A percentile compares a stretch with the other conserved stretches of the same genome.
phyloP scores from a whole-genome alignment of 92 coral and sea anemone genomes.

The Parazoanthus atlanticus region DNA sequence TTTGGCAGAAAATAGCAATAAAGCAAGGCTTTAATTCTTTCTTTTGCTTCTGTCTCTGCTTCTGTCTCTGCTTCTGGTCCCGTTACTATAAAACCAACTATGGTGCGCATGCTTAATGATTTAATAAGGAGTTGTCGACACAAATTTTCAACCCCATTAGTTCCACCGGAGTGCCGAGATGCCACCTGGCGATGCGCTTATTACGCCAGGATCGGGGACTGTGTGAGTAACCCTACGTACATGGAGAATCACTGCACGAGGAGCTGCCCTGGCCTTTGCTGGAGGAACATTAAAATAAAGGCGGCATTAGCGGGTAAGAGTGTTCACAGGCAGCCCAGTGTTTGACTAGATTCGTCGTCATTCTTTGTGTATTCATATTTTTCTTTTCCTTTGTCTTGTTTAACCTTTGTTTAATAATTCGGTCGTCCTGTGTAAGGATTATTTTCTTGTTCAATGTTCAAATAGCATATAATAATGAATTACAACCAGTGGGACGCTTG shows the following conservation, averaged over 20 bases:
- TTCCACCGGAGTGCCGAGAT: slow-evolving; percentile 9
- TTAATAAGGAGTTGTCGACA: too few species aligned
- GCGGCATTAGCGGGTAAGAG: slow-evolving; percentile 13
- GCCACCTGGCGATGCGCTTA: background rate
- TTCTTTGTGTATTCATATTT: too few species aligned
- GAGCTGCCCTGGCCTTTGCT: slow-evolving; percentile 16
- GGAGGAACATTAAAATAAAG: background rate
- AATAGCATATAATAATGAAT: too few species aligned
- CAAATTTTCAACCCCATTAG: background rate
- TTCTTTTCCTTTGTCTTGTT: too few species aligned
- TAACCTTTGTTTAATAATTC: too few species aligned
- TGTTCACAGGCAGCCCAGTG: background rate
- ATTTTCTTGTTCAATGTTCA: too few species aligned
- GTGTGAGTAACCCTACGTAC: background rate
- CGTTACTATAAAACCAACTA: background rate
- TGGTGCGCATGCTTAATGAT: background rate
- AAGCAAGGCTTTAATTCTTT: too few species aligned
- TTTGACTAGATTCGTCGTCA: too few species aligned
- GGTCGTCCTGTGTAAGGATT: too few species aligned
- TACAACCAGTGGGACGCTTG: too few species aligned
- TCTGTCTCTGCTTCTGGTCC: background rate
- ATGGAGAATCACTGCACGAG: slow-evolving; percentile 10
- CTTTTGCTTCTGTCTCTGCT: too few species aligned
- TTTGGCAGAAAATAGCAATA: too few species aligned
- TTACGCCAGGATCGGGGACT: background rate